These are phyloP conservation scores for Myrmecobius fasciatus DNA, from an alignment of 2,113 vertebrate genomes.

Conservation along the genomic window DNA sequence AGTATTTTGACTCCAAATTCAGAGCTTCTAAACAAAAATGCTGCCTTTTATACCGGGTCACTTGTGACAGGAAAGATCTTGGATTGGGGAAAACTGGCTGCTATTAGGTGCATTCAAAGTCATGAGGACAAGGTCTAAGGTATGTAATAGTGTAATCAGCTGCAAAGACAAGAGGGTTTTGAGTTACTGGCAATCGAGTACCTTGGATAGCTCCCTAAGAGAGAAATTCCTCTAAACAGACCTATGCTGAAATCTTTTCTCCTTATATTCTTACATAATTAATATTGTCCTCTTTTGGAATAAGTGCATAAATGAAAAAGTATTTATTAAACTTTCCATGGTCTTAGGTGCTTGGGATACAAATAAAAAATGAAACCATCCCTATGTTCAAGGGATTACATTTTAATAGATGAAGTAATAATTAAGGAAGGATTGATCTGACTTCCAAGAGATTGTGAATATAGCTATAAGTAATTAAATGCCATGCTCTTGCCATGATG, in stretches of 20 bases:
- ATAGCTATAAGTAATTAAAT: background rate
- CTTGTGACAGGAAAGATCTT: background rate
- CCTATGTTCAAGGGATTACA: background rate
- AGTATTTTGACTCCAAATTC: background rate
- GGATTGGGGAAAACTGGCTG: background rate
- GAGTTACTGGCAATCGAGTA: background rate
- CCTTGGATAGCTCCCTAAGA: background rate
- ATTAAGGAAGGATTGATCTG: background rate
- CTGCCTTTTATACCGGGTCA: background rate
- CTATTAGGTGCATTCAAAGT: background rate
- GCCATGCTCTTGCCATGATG: background rate
- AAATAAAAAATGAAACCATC: background rate
- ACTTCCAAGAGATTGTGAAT: background rate
- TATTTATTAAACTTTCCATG: no score
- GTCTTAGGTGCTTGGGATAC: background rate
- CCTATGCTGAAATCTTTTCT: background rate
- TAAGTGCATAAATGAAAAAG: background rate
- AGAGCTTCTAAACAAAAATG: background rate
- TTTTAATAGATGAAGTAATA: background rate
- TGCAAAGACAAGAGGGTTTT: background rate
- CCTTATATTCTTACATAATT: background rate
- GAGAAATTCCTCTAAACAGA: background rate
- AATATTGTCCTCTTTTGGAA: background rate
- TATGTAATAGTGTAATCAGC: background rate
- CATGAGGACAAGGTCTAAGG: background rate